Evolutionary conservation across 2,888 invertebrate genomes (phyloP).

Genomic region (Aspidiotus destructor): DNA sequence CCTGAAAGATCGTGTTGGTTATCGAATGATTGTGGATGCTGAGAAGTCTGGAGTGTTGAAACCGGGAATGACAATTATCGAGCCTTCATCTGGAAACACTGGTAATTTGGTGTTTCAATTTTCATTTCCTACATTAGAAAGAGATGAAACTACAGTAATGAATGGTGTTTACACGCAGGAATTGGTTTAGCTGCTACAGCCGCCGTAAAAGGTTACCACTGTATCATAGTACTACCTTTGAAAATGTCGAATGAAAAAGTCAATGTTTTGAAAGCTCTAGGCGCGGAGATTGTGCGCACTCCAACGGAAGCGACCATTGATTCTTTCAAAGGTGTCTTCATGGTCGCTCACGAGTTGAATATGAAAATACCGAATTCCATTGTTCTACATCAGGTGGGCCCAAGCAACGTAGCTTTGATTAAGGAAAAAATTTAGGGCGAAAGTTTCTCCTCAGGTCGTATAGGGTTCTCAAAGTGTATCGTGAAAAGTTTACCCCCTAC

Average conservation of each 20-base stretch:
- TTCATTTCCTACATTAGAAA: too few species aligned
- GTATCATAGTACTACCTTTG: slow-evolving; percentile 96
- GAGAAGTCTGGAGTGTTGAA: slow-evolving; percentile 74
- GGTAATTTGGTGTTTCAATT: slow-evolving; percentile 40
- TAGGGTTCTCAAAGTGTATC: too few species aligned
- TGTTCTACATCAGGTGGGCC: slow-evolving; percentile 90
- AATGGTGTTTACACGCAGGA: slow-evolving; percentile 48
- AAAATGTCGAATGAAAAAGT: slow-evolving; percentile 99
- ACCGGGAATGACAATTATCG: slow-evolving; percentile 86
- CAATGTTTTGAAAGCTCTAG: slow-evolving; percentile 73
- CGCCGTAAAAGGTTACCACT: slow-evolving; percentile 83
- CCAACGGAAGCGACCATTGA: slow-evolving; percentile 86
- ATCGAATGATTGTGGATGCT: slow-evolving; percentile 90
- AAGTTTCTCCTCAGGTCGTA: too few species aligned
- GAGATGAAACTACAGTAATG: background rate
- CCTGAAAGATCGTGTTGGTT: slow-evolving; percentile 87
- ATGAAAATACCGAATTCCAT: slow-evolving; percentile 83
- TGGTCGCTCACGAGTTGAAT: slow-evolving; percentile 70
- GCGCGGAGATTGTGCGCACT: slow-evolving; percentile 90
- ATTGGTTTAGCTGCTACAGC: slow-evolving; percentile 92
- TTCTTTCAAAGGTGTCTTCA: slow-evolving; percentile 81
- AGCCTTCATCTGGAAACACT: slow-evolving; percentile 84
- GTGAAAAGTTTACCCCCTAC: too few species aligned
- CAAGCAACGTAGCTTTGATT: too few species aligned
- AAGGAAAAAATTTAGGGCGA: slow-evolving; percentile 34